These are phyloP conservation scores for Ceratosolen fusciceps DNA, from an alignment of 1,140 invertebrate species.

Conservation along the genomic window DNA sequence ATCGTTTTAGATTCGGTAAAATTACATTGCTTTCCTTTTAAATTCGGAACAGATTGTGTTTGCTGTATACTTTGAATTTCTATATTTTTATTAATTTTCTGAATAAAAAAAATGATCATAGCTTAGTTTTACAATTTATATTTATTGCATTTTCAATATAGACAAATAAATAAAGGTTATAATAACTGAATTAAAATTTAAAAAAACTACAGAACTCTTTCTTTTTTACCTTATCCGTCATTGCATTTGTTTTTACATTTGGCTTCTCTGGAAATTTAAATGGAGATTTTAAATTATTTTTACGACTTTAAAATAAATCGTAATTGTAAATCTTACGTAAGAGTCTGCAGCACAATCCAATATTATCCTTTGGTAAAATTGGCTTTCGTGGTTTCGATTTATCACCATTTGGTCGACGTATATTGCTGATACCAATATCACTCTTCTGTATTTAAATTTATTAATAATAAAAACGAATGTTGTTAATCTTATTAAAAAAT, in stretches of 20 bases:
- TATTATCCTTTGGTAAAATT: slow-evolving; percentile 50
- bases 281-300: neutral
- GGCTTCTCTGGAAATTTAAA: slow-evolving; percentile 24
- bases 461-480: neutral
- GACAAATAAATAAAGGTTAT: neutral
- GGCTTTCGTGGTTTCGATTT: slow-evolving; percentile 45
- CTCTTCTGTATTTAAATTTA: neutral
- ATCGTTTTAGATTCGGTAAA: neutral
- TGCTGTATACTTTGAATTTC: neutral
- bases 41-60: neutral
- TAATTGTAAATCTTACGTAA: slow-evolving; percentile 42
- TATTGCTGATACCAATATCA: slow-evolving; percentile 52
- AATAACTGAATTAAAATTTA: too few species aligned
- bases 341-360: slow-evolving; percentile 37
- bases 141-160: too few species aligned
- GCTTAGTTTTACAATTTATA: too few species aligned
- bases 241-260: slow-evolving; percentile 22
- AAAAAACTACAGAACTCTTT: neutral
- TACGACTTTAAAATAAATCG: neutral
- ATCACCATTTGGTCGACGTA: slow-evolving; percentile 48
- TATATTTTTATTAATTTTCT: neutral
- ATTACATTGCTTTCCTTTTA: slow-evolving; percentile 13
- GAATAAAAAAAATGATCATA: neutral
- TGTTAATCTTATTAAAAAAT: neutral
- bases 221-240: slow-evolving; percentile 16